A percentile compares a stretch with the other conserved stretches of the same genome.
These are phyloP conservation scores for Micrasema longulum DNA, from an alignment of 1,140 invertebrate species.

Conservation along the genomic window DNA sequence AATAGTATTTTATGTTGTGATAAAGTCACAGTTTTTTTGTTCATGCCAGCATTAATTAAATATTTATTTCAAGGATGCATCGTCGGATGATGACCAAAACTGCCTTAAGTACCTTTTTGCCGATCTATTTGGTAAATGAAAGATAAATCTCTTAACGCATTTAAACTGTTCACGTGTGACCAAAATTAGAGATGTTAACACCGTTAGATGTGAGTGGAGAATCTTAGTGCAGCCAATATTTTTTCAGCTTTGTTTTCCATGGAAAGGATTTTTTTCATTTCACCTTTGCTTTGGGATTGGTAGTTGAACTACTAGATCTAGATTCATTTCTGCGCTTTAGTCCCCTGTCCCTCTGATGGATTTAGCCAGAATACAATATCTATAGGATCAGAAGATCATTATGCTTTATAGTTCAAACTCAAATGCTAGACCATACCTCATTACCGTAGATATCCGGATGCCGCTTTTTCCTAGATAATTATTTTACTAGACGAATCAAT, in stretches of 20 bases:
- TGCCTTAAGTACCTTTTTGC: constrained; percentile 75
- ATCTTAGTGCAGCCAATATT: constrained; percentile 50
- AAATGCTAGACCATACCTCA: constrained; percentile 3
- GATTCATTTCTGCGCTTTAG: constrained; percentile 14
- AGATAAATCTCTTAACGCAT: constrained; percentile 51
- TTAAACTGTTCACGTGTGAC: constrained; percentile 48
- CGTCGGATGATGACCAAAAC: constrained; percentile 73
- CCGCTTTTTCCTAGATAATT: constrained; percentile 5
- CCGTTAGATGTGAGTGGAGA: constrained; percentile 52
- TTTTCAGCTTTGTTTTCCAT: constrained; percentile 45
- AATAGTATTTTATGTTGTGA: no score
- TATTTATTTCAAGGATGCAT: constrained; percentile 56
- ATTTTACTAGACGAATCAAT: no score
- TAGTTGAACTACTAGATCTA: constrained; percentile 40
- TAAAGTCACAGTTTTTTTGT: neutral
- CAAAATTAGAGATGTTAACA: constrained; percentile 46
- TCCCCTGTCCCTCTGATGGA: neutral
- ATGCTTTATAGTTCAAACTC: constrained; percentile 8
- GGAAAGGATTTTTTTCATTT: constrained; percentile 16
- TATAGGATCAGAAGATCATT: constrained; percentile 13
- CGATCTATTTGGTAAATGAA: constrained; percentile 69
- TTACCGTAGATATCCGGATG: constrained; percentile 9
- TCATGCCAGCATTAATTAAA: constrained; percentile 3
- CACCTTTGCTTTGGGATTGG: constrained; percentile 43
- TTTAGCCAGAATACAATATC: neutral